A percentile compares a stretch with the other conserved stretches of the same genome.
phyloP scores from a whole-genome alignment of 2,113 vertebrate genomes.

The Morone chrysops region DNA sequence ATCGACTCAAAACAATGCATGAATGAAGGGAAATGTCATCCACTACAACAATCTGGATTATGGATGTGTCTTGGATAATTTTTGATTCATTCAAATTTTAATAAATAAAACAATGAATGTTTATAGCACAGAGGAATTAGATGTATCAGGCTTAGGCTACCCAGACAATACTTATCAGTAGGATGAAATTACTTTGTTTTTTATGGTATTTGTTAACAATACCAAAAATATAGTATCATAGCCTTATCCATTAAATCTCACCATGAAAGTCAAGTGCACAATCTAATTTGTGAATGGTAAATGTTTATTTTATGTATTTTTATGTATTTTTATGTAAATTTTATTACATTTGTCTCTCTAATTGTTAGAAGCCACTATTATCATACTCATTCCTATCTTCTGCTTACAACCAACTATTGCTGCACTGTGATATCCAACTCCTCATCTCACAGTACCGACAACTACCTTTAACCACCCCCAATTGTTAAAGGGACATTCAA shows the following conservation, averaged over 20 bases:
- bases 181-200: no score
- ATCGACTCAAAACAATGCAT: neutral
- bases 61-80: neutral
- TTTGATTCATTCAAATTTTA: neutral
- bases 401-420: neutral
- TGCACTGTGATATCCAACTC: constrained; percentile 2
- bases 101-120: neutral
- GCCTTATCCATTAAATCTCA: no score
- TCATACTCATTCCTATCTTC: neutral
- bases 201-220: no score
- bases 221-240: no score
- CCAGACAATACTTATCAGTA: no score
- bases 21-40: neutral
- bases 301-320: no score
- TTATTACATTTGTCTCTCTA: neutral
- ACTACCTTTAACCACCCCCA: constrained; percentile 12
- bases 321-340: no score
- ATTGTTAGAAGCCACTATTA: neutral
- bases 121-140: no score
- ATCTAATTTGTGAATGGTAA: neutral
- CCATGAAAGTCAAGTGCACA: no score
- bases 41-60: no score
- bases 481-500: constrained; percentile 11
- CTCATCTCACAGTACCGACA: constrained; percentile 1
- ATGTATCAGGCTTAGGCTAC: no score